These are phyloP conservation scores for Nanorana parkeri DNA, from an alignment of 2,113 vertebrate species.

Conservation along the genomic window DNA sequence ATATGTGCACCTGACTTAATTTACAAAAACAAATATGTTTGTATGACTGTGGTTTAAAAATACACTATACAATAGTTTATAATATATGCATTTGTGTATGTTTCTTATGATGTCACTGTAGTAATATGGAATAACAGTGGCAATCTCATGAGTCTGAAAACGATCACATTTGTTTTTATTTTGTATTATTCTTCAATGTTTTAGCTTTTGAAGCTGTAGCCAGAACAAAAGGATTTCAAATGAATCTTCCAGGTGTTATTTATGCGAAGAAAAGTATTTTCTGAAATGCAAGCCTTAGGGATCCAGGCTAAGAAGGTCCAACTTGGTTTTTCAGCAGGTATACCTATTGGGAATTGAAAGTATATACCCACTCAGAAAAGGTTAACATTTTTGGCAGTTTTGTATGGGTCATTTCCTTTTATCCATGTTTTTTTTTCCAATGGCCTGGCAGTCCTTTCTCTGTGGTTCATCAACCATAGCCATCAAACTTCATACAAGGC, in stretches of 20 bases:
- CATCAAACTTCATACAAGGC: too few species aligned
- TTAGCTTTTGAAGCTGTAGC: not conserved
- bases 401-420: too few species aligned
- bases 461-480: too few species aligned
- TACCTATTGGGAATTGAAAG: too few species aligned
- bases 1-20: not conserved
- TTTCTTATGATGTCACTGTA: not conserved
- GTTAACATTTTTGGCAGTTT: too few species aligned
- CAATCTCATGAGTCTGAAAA: not conserved
- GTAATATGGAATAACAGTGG: not conserved
- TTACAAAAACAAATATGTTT: not conserved
- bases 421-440: too few species aligned
- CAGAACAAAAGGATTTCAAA: not conserved
- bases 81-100: not conserved
- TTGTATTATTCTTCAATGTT: not conserved
- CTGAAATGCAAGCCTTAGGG: too few species aligned
- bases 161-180: too few species aligned
- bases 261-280: not conserved
- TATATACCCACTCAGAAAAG: too few species aligned
- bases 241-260: not conserved
- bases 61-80: not conserved
- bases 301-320: too few species aligned
- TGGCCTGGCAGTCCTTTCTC: too few species aligned
- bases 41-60: not conserved
- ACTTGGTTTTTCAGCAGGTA: too few species aligned